Evolutionary conservation across 2,888 invertebrate genomes (phyloP).

Genomic region (Podotricha telesiphe): DNA sequence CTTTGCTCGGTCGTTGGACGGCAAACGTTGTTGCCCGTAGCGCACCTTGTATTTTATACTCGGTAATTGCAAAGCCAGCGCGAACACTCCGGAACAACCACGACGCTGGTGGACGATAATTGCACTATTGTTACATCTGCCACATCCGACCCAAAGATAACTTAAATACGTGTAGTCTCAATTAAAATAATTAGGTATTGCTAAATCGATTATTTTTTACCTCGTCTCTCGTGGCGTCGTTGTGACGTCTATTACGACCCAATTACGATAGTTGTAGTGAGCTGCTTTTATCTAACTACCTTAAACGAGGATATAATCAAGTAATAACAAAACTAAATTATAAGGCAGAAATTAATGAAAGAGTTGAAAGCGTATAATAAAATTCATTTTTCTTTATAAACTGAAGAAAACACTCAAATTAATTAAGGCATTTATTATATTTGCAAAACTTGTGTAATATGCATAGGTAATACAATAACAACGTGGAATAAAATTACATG

Average conservation of each 20-base stretch:
- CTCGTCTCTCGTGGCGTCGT: too few species aligned
- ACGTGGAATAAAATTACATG: too few species aligned
- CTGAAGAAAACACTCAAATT: neutral
- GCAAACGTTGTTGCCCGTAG: conserved; percentile 62
- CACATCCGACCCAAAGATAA: conserved; percentile 56
- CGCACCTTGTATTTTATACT: conserved; percentile 74
- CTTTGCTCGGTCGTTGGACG: conserved; percentile 59
- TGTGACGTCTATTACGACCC: neutral
- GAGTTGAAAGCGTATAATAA: neutral
- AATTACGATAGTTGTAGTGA: neutral
- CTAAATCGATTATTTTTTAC: conserved; percentile 62
- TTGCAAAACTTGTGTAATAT: neutral
- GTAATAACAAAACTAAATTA: conserved; percentile 7
- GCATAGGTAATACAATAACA: too few species aligned
- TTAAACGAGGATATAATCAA: neutral
- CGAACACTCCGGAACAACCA: conserved; percentile 63
- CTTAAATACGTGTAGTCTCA: conserved; percentile 69
- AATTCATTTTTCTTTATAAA: neutral
- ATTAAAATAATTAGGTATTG: conserved; percentile 54
- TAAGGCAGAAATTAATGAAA: conserved; percentile 14
- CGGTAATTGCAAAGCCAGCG: conserved; percentile 72
- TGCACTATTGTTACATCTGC: conserved; percentile 73
- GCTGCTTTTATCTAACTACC: conserved; percentile 5
- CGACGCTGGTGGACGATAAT: conserved; percentile 73
- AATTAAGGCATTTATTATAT: neutral